Base-by-base conservation (phyloP, 1,140 invertebrate species). In the Gonioctena quinquepunctata region DNA sequence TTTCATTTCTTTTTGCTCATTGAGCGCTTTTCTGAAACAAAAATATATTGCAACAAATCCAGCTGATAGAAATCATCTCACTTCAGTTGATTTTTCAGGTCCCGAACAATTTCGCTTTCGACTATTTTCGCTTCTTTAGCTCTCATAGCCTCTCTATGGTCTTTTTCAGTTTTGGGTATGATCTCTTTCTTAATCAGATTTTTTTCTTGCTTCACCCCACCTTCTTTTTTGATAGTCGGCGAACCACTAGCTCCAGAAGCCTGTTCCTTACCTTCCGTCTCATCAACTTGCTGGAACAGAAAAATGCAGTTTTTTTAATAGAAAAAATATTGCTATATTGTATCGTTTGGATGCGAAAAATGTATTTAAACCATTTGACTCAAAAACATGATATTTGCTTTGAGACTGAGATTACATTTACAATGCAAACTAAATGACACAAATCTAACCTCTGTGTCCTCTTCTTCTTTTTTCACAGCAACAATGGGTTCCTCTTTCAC, bases 1-100 rank as follows among this genome's bases (percentile, higher is more conserved):
- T 82, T 98, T 98, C 90, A 98, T 89, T 84, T 96, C 94, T 80
- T 95, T 95, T 82, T 94, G 93, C 80, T 96, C 94, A 80, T 94
- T 95, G 26, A 94, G 89, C 54, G 95, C 93, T 88, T 97, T 97
- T 82, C 95, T 78, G n/a, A 84, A 84, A 66, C 59, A 42, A 42
- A 1, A 42, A 42, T 3, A n/a, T 11, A 2, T n/a, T 42, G 3
- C 16, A 2, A 42, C 11, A n/a, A 3, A 13, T 42, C 1, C 0
- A 42, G 11, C 7, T 11, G 13, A 42, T n/a, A n/a, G 0, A 42
- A 11, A 42, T 4, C 7, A 13, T 42, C 88, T 84, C 88, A 96
- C 94, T 98, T 98, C 11, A 98, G 85, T 85, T 98, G 95, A 66
- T 92, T 90, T 81, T 94, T 94, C 19, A 97, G 85, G 81, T 98